Evolutionary conservation across 1,140 invertebrate genomes (phyloP), one percentile per base, ranked within the genome.

Genomic region (Bombus difficillimus): DNA sequence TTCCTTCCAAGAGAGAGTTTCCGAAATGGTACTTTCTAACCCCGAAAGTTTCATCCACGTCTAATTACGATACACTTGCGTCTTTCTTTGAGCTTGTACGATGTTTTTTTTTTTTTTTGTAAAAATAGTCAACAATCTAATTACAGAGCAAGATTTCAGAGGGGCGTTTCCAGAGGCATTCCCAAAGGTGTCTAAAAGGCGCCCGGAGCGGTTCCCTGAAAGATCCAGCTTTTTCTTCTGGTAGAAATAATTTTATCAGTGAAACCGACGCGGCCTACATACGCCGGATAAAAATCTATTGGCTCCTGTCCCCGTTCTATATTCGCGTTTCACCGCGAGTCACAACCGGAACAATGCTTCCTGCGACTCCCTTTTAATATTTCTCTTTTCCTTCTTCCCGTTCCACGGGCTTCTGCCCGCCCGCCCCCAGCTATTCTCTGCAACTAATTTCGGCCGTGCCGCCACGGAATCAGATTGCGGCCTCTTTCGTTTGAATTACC

Each of bases 241-340:
- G 37, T 64, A 82, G 88, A 64, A 86, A 89, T 87, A 88, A 89
- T 88, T 86, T 79, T 84, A 88, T 89, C 87, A 81, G 66, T 12
- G 73, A 66, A 68, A 85, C 47, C 39, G 75, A 74, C 34, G 78
- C 68, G 66, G 62, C 81, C 81, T 69, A 66, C 81, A 82, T 75
- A 32, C 22, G 8, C n/a, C 43, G 85, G 87, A 86, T 88, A 88
- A 89, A 89, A 89, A 89, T 89, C 87, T 89, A 89, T 89, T 89
- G 87, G 83, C 83, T 47, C 73, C 53, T 37, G 74, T 86, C 78
- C 69, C 68, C 82, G 83, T 71, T 89, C 69, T 77, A 82, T 75
- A 88, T 89, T 86, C 86, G 62, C 73, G 37, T 89, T 86, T 88
- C 82, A 79, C 87, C 74, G 78, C 64, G 74, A 79, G 66, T 84